phyloP scores from a whole-genome alignment of 2,888 invertebrate genomes.

The Drosophila merina region DNA sequence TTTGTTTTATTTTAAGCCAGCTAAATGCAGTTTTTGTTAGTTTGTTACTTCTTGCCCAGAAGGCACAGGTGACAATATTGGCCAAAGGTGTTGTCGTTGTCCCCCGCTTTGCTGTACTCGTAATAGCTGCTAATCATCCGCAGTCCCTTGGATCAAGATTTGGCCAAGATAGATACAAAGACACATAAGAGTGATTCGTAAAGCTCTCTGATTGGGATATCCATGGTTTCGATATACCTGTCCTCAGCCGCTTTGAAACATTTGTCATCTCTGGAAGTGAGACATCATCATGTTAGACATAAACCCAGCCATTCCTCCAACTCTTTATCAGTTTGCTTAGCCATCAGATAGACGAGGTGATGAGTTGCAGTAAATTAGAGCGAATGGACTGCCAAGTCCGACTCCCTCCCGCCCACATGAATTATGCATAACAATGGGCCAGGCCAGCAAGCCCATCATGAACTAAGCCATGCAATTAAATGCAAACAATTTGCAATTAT shows the following conservation, averaged over 20 bases:
- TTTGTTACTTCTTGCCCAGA: slow-evolving; percentile 45
- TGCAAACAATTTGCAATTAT: slow-evolving; percentile 78
- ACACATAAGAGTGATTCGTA: too few species aligned
- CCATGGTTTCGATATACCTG: too few species aligned
- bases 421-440: slow-evolving; percentile 50
- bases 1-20: not conserved
- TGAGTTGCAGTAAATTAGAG: slow-evolving; percentile 72
- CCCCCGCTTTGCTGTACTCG: too few species aligned
- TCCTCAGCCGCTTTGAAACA: not conserved
- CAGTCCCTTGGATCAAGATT: too few species aligned
- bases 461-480: slow-evolving; percentile 68
- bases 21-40: slow-evolving; percentile 66
- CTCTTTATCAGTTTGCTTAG: slow-evolving; percentile 13
- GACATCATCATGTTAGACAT: slow-evolving; percentile 1
- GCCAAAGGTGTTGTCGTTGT: slow-evolving; percentile 44
- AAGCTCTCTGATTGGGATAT: too few species aligned
- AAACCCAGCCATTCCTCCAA: slow-evolving; percentile 4
- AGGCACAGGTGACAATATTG: slow-evolving; percentile 70
- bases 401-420: slow-evolving; percentile 28
- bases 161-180: too few species aligned
- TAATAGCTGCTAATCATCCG: too few species aligned
- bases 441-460: slow-evolving; percentile 30
- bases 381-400: slow-evolving; percentile 39
- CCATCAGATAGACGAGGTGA: slow-evolving; percentile 62
- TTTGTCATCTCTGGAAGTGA: slow-evolving; percentile 31